Evolutionary conservation across 2,888 invertebrate species (phyloP), one percentile per base, ranked within the genome.

Genomic region (Elegia similella): DNA sequence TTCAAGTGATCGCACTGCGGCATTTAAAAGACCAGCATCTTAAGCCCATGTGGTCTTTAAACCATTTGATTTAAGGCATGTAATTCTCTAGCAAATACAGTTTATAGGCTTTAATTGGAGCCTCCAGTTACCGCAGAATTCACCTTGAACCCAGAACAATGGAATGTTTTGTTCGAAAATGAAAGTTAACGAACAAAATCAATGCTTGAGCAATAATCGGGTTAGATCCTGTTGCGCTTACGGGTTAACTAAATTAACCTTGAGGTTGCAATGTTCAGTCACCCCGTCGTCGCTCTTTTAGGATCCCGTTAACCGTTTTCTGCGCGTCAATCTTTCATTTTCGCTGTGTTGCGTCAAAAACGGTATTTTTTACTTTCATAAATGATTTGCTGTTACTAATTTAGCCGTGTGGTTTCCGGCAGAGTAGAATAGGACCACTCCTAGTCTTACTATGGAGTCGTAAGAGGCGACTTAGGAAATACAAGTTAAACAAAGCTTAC

Each of bases 141-240:
- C 76, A 65, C 87, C 87, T 86, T 87, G 87, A 87, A 86, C 84
- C 78, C 72, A 76, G 70, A 78, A 83, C 80, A 80, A 82, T 77
- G 82, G 79, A 72, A 70, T 68, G 69, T 67, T 66, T 68, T 60
- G 69, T 69, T 73, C 64, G 73, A 81, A 84, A 83, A 78, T 66
- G 82, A 84, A 82, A 84, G 80, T 76, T 61, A 72, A 70, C 69
- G 7, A 55, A 42, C 38, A 23, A 38, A 42, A 48, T 42, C 42
- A 12, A 47, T 47, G 7, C n/a, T 32, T 34, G 10, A 15, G 15
- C 46, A 55, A 56, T 56, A 48, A 47, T 52, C n/a, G 16, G 15
- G 15, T 43, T 30, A 32, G 30, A 43, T 43, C 54, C 30, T 43
- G n/a, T 54, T 13, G 29, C 12, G 30, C n/a, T 44, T 10, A 7